Evolutionary conservation across 2,113 vertebrate genomes (phyloP).

Genomic region (Chamaetylas fuelleborni): DNA sequence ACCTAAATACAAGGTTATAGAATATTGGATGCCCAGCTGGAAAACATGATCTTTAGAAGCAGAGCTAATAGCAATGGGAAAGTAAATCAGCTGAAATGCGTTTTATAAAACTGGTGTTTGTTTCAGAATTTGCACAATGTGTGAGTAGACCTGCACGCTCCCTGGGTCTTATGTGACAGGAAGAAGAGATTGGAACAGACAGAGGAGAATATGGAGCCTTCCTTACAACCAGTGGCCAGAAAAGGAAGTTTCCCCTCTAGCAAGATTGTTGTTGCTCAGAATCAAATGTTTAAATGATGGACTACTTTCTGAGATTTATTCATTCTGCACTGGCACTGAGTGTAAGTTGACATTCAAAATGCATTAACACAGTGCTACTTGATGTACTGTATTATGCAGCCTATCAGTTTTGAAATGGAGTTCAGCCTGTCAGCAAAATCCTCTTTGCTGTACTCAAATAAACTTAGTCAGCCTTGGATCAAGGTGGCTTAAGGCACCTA

Average conservation of each 20-base stretch:
- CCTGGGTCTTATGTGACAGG: background rate
- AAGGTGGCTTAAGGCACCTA: background rate
- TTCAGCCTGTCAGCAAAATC: conserved; percentile 38
- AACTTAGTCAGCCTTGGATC: conserved; percentile 9
- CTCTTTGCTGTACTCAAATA: conserved; percentile 4
- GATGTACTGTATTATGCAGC: conserved; percentile 19
- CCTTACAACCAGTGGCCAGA: background rate
- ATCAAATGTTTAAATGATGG: background rate
- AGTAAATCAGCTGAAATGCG: background rate
- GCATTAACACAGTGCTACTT: conserved; percentile 11
- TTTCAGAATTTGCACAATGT: background rate
- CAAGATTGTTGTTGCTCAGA: background rate
- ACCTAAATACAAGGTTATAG: background rate
- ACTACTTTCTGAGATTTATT: background rate
- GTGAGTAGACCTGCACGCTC: background rate
- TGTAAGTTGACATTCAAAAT: conserved; percentile 35
- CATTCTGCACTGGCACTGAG: background rate
- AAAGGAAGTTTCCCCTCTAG: background rate
- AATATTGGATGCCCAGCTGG: background rate
- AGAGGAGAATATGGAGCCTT: background rate
- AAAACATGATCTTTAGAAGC: background rate
- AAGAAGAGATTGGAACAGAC: background rate
- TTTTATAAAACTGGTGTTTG: background rate
- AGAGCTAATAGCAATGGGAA: background rate
- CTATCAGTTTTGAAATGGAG: conserved; percentile 34